These are phyloP conservation scores for Elgonia sp. DNA, from an alignment of 2,888 invertebrate species.

Conservation along the genomic window DNA sequence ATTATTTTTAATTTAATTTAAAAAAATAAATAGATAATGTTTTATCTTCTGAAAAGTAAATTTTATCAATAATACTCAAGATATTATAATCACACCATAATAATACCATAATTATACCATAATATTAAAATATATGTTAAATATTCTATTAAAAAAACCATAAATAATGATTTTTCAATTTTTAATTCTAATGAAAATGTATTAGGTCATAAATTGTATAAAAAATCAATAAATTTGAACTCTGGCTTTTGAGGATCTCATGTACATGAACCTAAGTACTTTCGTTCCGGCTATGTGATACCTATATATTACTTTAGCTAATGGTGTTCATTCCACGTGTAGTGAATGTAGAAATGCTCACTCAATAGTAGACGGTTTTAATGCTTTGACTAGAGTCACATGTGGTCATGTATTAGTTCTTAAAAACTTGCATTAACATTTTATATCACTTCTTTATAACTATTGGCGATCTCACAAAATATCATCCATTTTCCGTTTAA, in stretches of 20 bases:
- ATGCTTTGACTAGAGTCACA: conserved; percentile 45
- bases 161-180: no score
- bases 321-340: conserved; percentile 56
- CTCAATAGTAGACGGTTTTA: conserved; percentile 41
- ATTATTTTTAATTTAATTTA: no score
- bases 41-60: no score
- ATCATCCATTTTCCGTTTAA: no score
- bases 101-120: no score
- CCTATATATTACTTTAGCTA: conserved; percentile 49
- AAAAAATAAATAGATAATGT: no score
- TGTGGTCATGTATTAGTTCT: conserved; percentile 26
- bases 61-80: no score
- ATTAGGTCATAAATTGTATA: conserved; percentile 14
- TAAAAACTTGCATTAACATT: conserved; percentile 24
- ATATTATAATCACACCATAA: no score
- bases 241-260: conserved; percentile 27
- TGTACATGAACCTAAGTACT: conserved; percentile 34
- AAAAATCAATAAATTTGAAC: conserved; percentile 39
- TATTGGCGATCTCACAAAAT: not conserved
- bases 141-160: no score
- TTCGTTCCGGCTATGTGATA: conserved; percentile 28
- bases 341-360: conserved; percentile 45
- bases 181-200: no score
- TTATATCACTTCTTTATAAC: conserved; percentile 3
- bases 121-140: no score